A percentile compares a stretch with the other conserved stretches of the same genome.
Evolutionary conservation across 1,140 invertebrate genomes (phyloP).

Genomic region (Drosophila obscura): DNA sequence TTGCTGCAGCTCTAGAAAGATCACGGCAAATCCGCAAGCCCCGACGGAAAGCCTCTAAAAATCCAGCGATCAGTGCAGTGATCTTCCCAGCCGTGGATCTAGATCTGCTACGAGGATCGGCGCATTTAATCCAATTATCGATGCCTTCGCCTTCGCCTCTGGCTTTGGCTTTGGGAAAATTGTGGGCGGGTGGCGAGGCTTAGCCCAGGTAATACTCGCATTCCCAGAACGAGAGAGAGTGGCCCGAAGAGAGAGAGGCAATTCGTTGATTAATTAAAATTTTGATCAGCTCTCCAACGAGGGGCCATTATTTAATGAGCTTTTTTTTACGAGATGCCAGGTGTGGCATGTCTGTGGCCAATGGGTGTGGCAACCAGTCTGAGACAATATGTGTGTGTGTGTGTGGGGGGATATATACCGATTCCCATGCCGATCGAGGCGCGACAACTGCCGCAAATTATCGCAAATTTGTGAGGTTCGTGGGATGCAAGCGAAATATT

Average conservation of each 20-base stretch:
- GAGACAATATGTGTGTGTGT: conserved; percentile 13
- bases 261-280: conserved; percentile 75
- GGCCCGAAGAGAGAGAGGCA: conserved; percentile 3
- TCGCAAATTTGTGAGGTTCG: conserved; percentile 74
- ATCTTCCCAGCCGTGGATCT: conserved; percentile 51
- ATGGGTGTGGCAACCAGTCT: conserved; percentile 38
- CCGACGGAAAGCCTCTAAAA: conserved; percentile 58
- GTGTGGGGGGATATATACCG: conserved; percentile 19
- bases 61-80: conserved; percentile 59
- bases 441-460: conserved; percentile 81
- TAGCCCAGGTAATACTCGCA: conserved; percentile 40
- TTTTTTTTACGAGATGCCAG: conserved; percentile 69
- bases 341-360: conserved; percentile 60
- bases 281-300: conserved; percentile 74
- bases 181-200: conserved; percentile 79
- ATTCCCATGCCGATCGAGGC: conserved; percentile 57
- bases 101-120: conserved; percentile 16
- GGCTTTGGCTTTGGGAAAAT: conserved; percentile 29
- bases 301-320: conserved; percentile 78
- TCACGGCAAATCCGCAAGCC: conserved; percentile 59
- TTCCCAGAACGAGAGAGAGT: conserved; percentile 35
- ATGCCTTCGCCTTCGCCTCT: conserved; percentile 25
- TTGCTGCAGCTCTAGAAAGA: conserved; percentile 31
- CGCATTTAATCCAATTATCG: conserved; percentile 77
- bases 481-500: conserved; percentile 81